Percentiles rank a stretch among this genome's conserved stretches.
phyloP scores from a whole-genome alignment of 2,797 vertebrate species.

The Gallinago solitaria region DNA sequence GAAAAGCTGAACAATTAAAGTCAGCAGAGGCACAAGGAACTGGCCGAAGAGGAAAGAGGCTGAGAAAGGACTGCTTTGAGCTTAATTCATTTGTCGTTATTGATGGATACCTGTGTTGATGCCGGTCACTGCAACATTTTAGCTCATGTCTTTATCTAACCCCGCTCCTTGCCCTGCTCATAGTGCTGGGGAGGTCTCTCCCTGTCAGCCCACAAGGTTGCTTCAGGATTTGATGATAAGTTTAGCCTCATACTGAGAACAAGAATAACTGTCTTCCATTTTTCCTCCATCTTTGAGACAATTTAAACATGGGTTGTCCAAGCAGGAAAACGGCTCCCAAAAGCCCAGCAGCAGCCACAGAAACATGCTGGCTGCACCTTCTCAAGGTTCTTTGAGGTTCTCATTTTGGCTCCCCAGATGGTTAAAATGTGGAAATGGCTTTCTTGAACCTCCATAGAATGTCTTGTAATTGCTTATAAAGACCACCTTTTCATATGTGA shows the following conservation, averaged over 20 bases:
- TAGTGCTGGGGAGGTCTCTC: background rate
- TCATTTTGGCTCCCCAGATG: background rate
- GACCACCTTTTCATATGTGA: background rate
- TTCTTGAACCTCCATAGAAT: background rate
- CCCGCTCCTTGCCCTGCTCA: background rate
- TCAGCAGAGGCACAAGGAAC: background rate
- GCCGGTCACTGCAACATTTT: background rate
- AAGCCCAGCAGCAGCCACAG: background rate
- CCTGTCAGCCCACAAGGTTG: background rate
- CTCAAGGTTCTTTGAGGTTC: background rate
- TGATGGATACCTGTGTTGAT: background rate
- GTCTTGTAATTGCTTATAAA: background rate
- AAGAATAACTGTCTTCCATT: background rate
- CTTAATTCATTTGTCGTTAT: background rate
- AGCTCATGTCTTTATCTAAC: background rate
- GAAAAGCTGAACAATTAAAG: background rate
- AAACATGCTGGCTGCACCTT: background rate
- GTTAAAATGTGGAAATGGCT: background rate
- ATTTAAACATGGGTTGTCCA: background rate
- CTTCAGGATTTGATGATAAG: background rate
- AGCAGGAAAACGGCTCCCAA: background rate
- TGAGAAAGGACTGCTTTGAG: background rate
- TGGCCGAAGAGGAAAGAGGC: background rate
- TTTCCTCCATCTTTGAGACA: background rate
- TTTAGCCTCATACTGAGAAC: background rate